Base-by-base conservation (phyloP, 1,140 invertebrate genomes). In the Zaprionus vittiger region DNA sequence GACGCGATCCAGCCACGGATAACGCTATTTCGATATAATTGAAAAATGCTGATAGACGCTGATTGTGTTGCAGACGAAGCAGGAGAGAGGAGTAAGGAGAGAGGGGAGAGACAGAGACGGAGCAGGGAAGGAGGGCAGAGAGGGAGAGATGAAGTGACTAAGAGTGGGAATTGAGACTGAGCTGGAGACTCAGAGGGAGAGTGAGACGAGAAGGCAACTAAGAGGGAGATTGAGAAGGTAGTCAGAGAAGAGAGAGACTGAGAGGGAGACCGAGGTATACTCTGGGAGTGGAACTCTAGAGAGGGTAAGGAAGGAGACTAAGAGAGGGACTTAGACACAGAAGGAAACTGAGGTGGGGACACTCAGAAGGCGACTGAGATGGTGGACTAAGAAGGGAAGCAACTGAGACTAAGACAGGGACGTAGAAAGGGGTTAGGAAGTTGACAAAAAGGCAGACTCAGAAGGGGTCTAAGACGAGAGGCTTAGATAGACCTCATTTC, bases 21-120 rank as follows among this genome's bases (percentile, higher is more conserved):
- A 92, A 92, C 91, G 91, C 91, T 92, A 92, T 92, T 92, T 78
- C 91, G 91, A 92, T 92, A 92, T 92, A 92, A 92, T 92, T 92
- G 91, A 92, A 92, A 92, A 92, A 92, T 92, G 86, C 87, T 92
- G 91, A 92, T 92, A 92, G 91, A 92, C 91, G 80, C 89, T 92
- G 87, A 92, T 92, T 92, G 87, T 92, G 84, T 59, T 47, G 41
- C n/a, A 47, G 41, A 17, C 38, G 64, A 64, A 31, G 20, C 11
- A 22, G 24, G 28, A 34, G 20, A 12, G 15, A 55, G 24, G 28
- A 34, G 20, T 17, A 20, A 55, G 11, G 5, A 20, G 31, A 15
- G 49, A 24, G 28, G 4, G 4, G 17, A 5, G 28, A 17, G 28
- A 57, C 3, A 55, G 54, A 7, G 4, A 55, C 22, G 15, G 38